phyloP scores from a whole-genome alignment of 2,888 invertebrate species.

The Electrophaes corylata region DNA sequence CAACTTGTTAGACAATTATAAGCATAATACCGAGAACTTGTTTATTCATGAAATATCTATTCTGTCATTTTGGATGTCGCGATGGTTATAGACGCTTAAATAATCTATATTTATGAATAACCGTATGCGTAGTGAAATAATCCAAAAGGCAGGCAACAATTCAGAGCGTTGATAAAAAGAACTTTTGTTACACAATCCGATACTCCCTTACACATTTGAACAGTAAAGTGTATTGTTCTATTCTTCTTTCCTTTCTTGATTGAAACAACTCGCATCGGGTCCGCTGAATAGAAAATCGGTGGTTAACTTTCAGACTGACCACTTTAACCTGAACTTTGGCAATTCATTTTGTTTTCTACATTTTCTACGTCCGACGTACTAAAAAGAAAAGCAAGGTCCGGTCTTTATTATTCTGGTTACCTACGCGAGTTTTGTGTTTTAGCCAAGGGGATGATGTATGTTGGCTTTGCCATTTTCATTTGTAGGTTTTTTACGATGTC shows the following conservation, averaged over 20 bases:
- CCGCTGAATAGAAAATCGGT: slow-evolving; percentile 63
- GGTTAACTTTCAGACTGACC: slow-evolving; percentile 56
- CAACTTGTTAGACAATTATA: too few relatives aligned
- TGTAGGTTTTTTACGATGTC: slow-evolving; percentile 27
- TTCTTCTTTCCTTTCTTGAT: slow-evolving; percentile 59
- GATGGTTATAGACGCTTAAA: too few relatives aligned
- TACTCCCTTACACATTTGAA: slow-evolving; percentile 28
- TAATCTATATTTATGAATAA: too few relatives aligned
- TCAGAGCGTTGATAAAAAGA: background rate
- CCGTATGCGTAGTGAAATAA: background rate
- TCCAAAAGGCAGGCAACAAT: background rate
- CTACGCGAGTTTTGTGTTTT: slow-evolving; percentile 36
- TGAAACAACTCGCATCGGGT: slow-evolving; percentile 60
- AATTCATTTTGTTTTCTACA: slow-evolving; percentile 57
- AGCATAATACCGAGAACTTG: too few relatives aligned
- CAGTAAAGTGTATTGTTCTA: slow-evolving; percentile 45
- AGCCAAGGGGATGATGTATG: slow-evolving; percentile 31
- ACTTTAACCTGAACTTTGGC: slow-evolving; percentile 55
- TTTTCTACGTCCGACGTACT: slow-evolving; percentile 39
- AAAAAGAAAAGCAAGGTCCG: slow-evolving; percentile 48
- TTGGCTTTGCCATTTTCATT: slow-evolving; percentile 33
- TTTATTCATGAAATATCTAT: too few relatives aligned
- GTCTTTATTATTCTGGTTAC: slow-evolving; percentile 46
- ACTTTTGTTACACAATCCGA: slow-evolving; percentile 13
- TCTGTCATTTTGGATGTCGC: too few relatives aligned